Conservation (phyloP, 2,113 vertebrate species). For the Salminus brasiliensis region DNA sequence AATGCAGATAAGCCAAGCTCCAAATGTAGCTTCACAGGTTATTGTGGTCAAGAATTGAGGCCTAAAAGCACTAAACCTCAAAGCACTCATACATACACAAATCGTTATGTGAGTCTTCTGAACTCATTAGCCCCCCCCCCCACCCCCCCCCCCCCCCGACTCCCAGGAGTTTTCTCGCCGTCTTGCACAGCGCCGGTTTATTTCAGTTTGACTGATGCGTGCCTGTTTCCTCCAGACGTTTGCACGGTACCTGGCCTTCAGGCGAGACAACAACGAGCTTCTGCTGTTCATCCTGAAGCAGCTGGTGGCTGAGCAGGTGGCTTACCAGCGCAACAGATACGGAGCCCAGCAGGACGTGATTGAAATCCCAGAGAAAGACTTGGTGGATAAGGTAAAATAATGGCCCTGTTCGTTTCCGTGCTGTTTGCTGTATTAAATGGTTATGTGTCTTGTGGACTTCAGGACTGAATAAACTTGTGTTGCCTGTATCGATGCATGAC, state of each 20-base stretch:
- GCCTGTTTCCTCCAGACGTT: slow-evolving; percentile 80
- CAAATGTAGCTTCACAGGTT: not conserved
- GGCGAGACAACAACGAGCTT: slow-evolving; percentile 94
- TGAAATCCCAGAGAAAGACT: slow-evolving; percentile 90
- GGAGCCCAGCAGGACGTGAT: slow-evolving; percentile 90
- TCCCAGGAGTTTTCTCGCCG: too few species aligned
- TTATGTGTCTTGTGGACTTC: too few species aligned
- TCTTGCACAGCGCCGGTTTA: not conserved
- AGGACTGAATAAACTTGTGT: too few species aligned
- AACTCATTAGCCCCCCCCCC: too few species aligned
- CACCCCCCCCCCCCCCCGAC: too few species aligned
- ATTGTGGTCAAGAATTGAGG: not conserved
- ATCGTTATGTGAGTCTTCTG: not conserved
- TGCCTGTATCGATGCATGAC: too few species aligned
- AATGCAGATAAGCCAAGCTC: not conserved
- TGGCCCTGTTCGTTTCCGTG: too few species aligned
- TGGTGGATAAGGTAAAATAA: slow-evolving; percentile 87
- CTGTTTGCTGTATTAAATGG: too few species aligned
- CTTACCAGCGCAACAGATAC: slow-evolving; percentile 93
- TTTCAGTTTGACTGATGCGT: not conserved
- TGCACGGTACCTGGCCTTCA: slow-evolving; percentile 93
- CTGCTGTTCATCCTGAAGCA: slow-evolving; percentile 97
- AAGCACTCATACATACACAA: not conserved
- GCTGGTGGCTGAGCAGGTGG: slow-evolving; percentile 89
- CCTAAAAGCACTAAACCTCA: not conserved